These are phyloP conservation scores for Thecophora atra DNA, from an alignment of 2,888 invertebrate genomes.

Conservation along the genomic window DNA sequence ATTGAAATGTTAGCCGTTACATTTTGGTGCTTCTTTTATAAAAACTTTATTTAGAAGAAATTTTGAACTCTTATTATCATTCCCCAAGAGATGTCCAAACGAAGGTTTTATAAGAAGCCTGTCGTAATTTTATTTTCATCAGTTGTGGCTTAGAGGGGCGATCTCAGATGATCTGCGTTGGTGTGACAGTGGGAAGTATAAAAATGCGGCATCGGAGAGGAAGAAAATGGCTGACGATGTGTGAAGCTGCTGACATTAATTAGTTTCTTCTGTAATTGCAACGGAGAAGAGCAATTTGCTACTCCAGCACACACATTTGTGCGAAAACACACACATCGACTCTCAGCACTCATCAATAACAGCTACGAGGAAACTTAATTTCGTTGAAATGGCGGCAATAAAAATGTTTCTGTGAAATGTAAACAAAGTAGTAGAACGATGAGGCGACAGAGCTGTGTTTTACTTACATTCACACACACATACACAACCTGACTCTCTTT, in stretches of 20 bases:
- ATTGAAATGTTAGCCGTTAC: too few relatives aligned
- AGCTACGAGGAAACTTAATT: conserved; percentile 19
- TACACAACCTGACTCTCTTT: too few relatives aligned
- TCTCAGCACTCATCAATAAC: conserved; percentile 16
- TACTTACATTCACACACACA: conserved; percentile 4
- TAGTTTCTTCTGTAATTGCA: conserved; percentile 10
- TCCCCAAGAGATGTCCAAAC: too few relatives aligned
- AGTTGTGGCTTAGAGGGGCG: too few relatives aligned
- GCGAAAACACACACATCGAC: neutral
- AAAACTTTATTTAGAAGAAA: too few relatives aligned
- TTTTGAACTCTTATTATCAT: too few relatives aligned
- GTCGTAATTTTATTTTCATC: too few relatives aligned
- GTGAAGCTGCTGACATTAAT: conserved; percentile 7
- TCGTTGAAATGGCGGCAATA: conserved; percentile 23
- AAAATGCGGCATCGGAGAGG: too few relatives aligned
- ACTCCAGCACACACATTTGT: neutral
- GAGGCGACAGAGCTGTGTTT: neutral
- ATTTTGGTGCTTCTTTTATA: too few relatives aligned
- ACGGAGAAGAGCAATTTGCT: conserved; percentile 1
- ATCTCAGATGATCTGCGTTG: too few relatives aligned
- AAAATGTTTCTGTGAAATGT: conserved; percentile 14
- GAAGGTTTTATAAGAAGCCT: too few relatives aligned
- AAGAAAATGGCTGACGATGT: neutral
- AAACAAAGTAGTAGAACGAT: neutral
- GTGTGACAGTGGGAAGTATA: too few relatives aligned